Base-by-base conservation (phyloP, 53 echinoderm and acorn worm genomes). In the Echinarachnius parma region DNA sequence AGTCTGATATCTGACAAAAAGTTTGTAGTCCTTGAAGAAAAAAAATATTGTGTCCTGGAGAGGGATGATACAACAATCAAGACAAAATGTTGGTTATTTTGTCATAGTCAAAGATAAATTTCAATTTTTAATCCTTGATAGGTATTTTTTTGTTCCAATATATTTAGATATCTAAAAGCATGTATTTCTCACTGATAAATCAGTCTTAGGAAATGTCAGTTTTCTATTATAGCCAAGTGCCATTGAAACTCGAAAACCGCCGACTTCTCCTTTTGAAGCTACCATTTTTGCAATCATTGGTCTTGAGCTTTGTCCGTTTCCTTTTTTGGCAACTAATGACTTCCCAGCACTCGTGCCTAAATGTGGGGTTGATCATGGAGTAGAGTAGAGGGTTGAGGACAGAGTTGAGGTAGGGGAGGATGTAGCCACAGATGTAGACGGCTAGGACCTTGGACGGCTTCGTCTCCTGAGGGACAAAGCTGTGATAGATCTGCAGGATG, bases 341-440 rank as follows among this genome's bases (percentile, higher is more conserved):
- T 27, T 81, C 46, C 77, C 79, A 82, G 61, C 98, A 91, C 53
- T 86, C 88, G 11, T 83, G 66, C 4, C 98, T 53, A 62, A 98
- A 98, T 55, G 72, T 76, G 10, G 91, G 83, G 39, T 96, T 96
- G 21, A 96, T 85, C 79, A 96, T 72, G 11, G 91, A 90, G 66
- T 96, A 96, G 28, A 96, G 56, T 9, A 91, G 31, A 9, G 98
- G 98, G 34, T 96, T 96, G 48, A 96, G 66, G 34, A 91, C 85
- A 2, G 98, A 96, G 64, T 96, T 96, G 46, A 96, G 44, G 64
- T 96, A 96, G 9, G 98, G 98, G 24, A 96, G 57, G 33, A 96
- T 85, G 50, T 79, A 85, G 36, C 69, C 71, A 48, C 78, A 86
- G 31, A 91, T 52, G 80, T 96, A 96, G 15, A 88, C 61, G 5